Percentiles rank a stretch among this genome's conserved stretches.
phyloP scores from a whole-genome alignment of 2,113 vertebrate species.

The Semicossyphus pulcher region DNA sequence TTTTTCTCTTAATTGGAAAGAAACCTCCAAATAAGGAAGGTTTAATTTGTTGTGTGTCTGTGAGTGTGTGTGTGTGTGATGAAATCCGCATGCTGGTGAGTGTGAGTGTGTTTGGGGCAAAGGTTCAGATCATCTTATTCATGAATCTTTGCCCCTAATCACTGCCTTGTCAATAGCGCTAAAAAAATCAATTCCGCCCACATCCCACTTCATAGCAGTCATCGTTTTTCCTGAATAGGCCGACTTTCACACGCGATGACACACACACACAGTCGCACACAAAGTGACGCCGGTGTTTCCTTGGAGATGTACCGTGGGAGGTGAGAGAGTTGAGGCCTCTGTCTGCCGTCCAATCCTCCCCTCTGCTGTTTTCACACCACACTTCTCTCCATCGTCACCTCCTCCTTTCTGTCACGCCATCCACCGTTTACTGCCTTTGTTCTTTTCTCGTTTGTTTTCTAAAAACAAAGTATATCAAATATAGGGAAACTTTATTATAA shows the following conservation, averaged over 20 bases:
- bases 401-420: conserved; percentile 54
- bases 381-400: conserved; percentile 51
- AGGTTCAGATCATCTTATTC: conserved; percentile 50
- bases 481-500: conserved; percentile 87
- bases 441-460: conserved; percentile 45
- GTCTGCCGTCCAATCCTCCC: conserved; percentile 53
- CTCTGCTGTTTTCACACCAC: conserved; percentile 44
- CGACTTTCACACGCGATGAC: neutral
- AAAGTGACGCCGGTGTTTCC: conserved; percentile 37
- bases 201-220: conserved; percentile 33
- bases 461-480: conserved; percentile 82
- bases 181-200: conserved; percentile 40
- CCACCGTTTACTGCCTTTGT: conserved; percentile 63
- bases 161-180: conserved; percentile 43
- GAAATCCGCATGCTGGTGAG: neutral
- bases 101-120: conserved; percentile 11
- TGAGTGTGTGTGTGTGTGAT: conserved; percentile 16
- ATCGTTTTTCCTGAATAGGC: conserved; percentile 19
- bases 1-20: neutral
- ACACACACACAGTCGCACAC: conserved; percentile 21
- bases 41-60: conserved; percentile 6
- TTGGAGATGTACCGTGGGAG: conserved; percentile 56
- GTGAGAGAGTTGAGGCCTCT: conserved; percentile 36
- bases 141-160: conserved; percentile 45
- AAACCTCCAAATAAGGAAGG: neutral